These are phyloP conservation scores for Agrochola circellaris DNA, from an alignment of 2,888 invertebrate species.

Conservation along the genomic window DNA sequence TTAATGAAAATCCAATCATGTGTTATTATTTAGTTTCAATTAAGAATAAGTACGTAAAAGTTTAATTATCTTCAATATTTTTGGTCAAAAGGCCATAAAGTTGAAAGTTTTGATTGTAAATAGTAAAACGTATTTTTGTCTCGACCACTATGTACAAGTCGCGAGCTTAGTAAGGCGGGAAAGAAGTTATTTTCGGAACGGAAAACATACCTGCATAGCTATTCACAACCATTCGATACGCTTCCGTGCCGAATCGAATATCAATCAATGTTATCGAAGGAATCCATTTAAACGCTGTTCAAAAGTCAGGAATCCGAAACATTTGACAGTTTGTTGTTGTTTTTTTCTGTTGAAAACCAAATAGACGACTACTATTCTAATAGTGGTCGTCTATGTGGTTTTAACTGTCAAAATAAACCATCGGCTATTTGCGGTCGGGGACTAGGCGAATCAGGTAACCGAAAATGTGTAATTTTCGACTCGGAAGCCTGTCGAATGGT, in stretches of 20 bases:
- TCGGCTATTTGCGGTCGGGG: not conserved
- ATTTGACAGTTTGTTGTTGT: no score
- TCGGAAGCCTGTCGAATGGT: not conserved
- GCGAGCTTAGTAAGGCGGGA: conserved; percentile 77
- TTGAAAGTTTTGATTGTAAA: conserved; percentile 45
- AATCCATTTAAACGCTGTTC: no score
- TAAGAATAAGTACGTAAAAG: conserved; percentile 48
- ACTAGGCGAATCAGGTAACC: not conserved
- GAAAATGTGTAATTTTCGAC: not conserved
- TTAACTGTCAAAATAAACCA: not conserved
- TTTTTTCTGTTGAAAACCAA: no score
- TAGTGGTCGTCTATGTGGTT: no score
- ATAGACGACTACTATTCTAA: no score
- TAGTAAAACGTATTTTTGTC: conserved; percentile 69
- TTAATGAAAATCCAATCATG: conserved; percentile 28
- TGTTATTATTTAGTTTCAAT: conserved; percentile 57
- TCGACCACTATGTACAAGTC: conserved; percentile 77
- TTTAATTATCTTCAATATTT: conserved; percentile 46
- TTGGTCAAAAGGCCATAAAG: conserved; percentile 44
- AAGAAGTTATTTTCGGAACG: not conserved
- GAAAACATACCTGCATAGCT: not conserved
- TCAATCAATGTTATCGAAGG: no score
- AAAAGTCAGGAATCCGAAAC: no score
- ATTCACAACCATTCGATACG: no score
- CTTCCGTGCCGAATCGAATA: no score